These are phyloP conservation scores for Drosophila histrio DNA, from an alignment of 2,888 invertebrate species.

Conservation along the genomic window DNA sequence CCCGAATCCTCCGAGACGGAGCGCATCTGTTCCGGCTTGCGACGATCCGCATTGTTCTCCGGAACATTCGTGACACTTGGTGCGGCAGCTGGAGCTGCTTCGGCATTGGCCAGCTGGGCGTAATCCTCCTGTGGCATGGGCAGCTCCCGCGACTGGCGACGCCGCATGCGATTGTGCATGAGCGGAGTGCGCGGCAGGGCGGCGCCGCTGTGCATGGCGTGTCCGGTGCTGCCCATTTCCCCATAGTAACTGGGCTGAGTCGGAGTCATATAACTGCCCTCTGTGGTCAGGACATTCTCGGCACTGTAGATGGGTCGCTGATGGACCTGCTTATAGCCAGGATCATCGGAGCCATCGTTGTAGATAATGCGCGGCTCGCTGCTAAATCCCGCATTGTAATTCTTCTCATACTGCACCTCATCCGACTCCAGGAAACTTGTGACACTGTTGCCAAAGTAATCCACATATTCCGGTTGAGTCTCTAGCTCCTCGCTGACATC, in stretches of 20 bases:
- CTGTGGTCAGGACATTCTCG: slow-evolving; percentile 68
- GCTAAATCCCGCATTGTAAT: slow-evolving; percentile 79
- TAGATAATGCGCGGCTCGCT: slow-evolving; percentile 83
- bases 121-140: slow-evolving; percentile 77
- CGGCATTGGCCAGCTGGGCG: slow-evolving; percentile 38
- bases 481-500: slow-evolving; percentile 81
- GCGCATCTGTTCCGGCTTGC: slow-evolving; percentile 83
- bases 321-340: slow-evolving; percentile 55
- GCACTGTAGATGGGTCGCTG: slow-evolving; percentile 79
- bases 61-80: not conserved
- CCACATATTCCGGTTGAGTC: slow-evolving; percentile 75
- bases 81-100: not conserved
- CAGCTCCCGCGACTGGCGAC: slow-evolving; percentile 77
- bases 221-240: slow-evolving; percentile 35
- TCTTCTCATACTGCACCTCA: slow-evolving; percentile 82
- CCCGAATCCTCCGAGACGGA: slow-evolving; percentile 83
- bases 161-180: slow-evolving; percentile 80
- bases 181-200: slow-evolving; percentile 79
- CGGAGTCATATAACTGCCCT: slow-evolving; percentile 30
- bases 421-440: slow-evolving; percentile 81
- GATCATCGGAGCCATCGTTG: slow-evolving; percentile 79
- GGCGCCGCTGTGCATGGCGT: slow-evolving; percentile 55
- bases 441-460: slow-evolving; percentile 80
- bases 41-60: slow-evolving; percentile 59
- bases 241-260: slow-evolving; percentile 51